Evolutionary conservation across 2,113 vertebrate species (phyloP).

Genomic region (Egretta garzetta): DNA sequence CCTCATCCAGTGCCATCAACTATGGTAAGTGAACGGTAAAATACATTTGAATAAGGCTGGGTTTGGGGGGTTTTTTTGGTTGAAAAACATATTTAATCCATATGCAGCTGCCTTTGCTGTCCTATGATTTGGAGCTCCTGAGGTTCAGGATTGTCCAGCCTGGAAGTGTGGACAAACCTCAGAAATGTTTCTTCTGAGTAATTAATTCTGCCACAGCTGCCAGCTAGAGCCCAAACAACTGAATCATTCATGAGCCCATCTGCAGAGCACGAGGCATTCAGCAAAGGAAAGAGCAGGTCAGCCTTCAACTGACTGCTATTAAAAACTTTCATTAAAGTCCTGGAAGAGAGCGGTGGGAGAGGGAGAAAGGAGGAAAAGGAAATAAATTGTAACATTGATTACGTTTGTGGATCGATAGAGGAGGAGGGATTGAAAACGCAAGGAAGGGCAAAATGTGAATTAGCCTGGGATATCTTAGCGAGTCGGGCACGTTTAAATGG

Average conservation of each 20-base stretch:
- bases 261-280: neutral
- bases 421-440: neutral
- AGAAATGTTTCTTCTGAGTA: neutral
- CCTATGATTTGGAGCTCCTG: neutral
- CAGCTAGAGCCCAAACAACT: conserved; percentile 13
- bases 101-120: neutral
- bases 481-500: neutral
- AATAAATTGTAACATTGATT: conserved; percentile 20
- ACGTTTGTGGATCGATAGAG: neutral
- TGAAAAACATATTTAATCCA: neutral
- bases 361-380: neutral
- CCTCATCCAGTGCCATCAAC: neutral
- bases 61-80: too few species aligned
- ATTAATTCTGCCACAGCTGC: neutral
- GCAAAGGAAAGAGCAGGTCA: conserved; percentile 6
- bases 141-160: neutral
- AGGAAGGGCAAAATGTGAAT: conserved; percentile 16
- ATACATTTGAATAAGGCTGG: neutral
- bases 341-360: neutral
- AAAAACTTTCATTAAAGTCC: conserved; percentile 30
- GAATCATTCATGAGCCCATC: conserved; percentile 27
- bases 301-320: neutral
- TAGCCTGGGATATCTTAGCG: neutral
- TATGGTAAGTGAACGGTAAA: neutral
- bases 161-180: neutral